Base-by-base conservation (phyloP, 2,113 vertebrate genomes). In the Helogale parvula region DNA sequence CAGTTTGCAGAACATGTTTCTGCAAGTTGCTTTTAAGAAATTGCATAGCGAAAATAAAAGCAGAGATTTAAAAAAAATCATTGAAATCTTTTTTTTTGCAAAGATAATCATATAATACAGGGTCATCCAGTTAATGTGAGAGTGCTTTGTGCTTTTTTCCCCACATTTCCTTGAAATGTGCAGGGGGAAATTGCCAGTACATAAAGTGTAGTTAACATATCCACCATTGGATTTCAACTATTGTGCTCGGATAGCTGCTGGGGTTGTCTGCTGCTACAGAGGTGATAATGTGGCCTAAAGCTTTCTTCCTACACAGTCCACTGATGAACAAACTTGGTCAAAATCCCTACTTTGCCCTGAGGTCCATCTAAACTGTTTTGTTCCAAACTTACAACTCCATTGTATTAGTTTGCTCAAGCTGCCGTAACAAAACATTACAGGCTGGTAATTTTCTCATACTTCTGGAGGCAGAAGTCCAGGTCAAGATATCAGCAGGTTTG, bases 1-100 rank as follows among this genome's bases (percentile, higher is more conserved):
- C 89, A 95, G 33, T 90, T 96, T 96, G 66, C 76, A 92, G 50
- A 96, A 86, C 10, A 65, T 29, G 6, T 96, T 95, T 88, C 52
- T 92, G 71, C 80, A 94, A 76, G 52, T 50, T 88, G 47, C 74
- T 89, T 63, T 89, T 72, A 93, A 29, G 80, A 90, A 94, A 95
- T 60, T 69, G 12, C 52, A 71, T 7, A 38, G 31, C 33, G 96
- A 77, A 86, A 76, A 86, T 79, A 83, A 87, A 92, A 72, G 29
- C 33, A 77, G 33, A 72, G 29, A 29, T 3, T 9, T 7, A 31
- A 12, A 35, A 2, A 45, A 92, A 76, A 60, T 54, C 19, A 74
- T 60, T 76, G 38, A 87, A 85, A 79, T 41, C 17, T 11, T 68
- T 57, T 68, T 65, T 79, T 94, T n/a, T 6, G 29, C 13, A 27